Percentiles rank a stretch among this genome's conserved stretches.
These are phyloP conservation scores for Orchesellides sinensis DNA, from an alignment of 2,888 invertebrate genomes.

Conservation along the genomic window DNA sequence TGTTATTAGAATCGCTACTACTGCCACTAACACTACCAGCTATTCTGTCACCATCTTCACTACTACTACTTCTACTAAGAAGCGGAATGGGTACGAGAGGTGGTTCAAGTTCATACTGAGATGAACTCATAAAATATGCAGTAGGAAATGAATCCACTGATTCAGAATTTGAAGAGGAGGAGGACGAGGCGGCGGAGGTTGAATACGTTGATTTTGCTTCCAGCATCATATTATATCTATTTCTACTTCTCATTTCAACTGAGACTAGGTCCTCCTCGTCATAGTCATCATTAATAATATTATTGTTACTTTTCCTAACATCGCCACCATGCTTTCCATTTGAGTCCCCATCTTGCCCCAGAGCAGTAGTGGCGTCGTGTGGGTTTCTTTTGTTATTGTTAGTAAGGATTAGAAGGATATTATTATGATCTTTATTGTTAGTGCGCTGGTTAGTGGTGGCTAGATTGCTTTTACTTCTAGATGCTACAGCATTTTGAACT, in stretches of 20 bases:
- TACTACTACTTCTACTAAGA: background rate
- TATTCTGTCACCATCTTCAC: no score
- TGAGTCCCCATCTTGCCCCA: background rate
- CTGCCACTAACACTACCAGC: no score
- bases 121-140: constrained; percentile 31
- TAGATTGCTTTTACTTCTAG: background rate
- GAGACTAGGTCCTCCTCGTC: background rate
- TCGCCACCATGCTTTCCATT: background rate
- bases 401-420: constrained; percentile 6
- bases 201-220: background rate
- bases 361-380: background rate
- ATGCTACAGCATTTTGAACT: background rate
- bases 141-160: constrained; percentile 30
- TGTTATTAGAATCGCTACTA: no score
- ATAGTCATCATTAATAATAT: background rate
- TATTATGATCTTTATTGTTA: constrained; percentile 13
- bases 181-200: background rate
- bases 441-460: background rate
- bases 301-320: background rate
- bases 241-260: background rate
- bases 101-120: constrained; percentile 21
- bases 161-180: background rate
- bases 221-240: background rate
- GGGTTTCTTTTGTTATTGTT: constrained; percentile 23
- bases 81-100: background rate